phyloP scores from a whole-genome alignment of 2,888 invertebrate species.

The Drosophila ezoana region DNA sequence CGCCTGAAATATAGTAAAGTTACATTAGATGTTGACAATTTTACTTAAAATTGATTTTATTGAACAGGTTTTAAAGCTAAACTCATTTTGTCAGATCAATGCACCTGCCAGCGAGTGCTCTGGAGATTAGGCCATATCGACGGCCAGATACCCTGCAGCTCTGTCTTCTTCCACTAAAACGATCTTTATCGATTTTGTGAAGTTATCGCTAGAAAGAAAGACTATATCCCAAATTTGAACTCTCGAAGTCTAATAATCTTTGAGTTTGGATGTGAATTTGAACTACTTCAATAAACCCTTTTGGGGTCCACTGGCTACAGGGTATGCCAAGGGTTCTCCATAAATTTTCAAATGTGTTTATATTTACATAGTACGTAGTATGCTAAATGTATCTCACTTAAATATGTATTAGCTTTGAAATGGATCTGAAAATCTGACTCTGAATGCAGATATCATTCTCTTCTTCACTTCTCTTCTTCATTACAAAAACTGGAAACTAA shows the following conservation, averaged over 20 bases:
- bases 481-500: too few species aligned
- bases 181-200: too few species aligned
- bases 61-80: slow-evolving; percentile 3
- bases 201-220: not conserved
- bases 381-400: slow-evolving; percentile 7
- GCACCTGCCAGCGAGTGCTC: slow-evolving; percentile 30
- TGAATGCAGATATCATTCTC: not conserved
- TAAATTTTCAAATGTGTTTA: not conserved
- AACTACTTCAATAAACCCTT: not conserved
- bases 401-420: slow-evolving; percentile 14
- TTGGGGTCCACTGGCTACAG: not conserved
- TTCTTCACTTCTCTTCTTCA: too few species aligned
- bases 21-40: slow-evolving; percentile 4
- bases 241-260: not conserved
- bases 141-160: too few species aligned
- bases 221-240: not conserved
- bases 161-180: too few species aligned
- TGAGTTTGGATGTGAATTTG: not conserved
- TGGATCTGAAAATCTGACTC: not conserved
- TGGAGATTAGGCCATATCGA: not conserved
- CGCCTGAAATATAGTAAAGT: slow-evolving; percentile 14
- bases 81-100: slow-evolving; percentile 23
- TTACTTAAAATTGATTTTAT: not conserved
- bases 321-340: not conserved
- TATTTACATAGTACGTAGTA: slow-evolving; percentile 7